Evolutionary conservation across 2,797 vertebrate genomes (phyloP), one percentile per base, ranked within the genome.

Genomic region (Knipowitschia caucasica): DNA sequence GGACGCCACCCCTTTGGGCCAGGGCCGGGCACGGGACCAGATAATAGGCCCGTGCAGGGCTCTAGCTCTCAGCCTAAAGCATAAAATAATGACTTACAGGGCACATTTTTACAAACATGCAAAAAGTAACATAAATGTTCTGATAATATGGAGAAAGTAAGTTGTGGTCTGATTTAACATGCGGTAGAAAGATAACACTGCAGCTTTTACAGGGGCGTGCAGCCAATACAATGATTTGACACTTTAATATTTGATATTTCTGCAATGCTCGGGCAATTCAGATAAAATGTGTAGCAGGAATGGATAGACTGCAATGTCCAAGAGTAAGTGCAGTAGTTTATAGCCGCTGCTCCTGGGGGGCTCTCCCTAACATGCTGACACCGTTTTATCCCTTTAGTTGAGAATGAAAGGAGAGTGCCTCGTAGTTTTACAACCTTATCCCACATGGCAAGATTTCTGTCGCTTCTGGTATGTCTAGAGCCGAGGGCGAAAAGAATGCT

Each of bases 381-480:
- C 80, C 81, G 80, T 88, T 89, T 84, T 85, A 78, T 87, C 77
- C 79, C 80, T 88, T 88, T 88, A 89, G 80, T 76, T 77, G 80
- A 88, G 86, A 86, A 87, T 86, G 80, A 87, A 82, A 83, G 85
- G 80, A 86, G 79, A 86, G 80, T 78, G 80, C 81, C 81, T 85
- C 67, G 69, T 74, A 82, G 78, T 88, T 91, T 90, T 86, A 89
- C 79, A 81, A 86, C 86, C 82, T 78, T 86, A 84, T 87, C 83
- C 78, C 73, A 78, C 85, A 89, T 88, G 89, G 86, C 73, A 34
- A 66, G 62, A 71, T 81, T 83, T 89, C 82, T 86, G 84, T 88
- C 73, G 53, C 79, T 87, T 64, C 69, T 74, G 82, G 81, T 84
- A 83, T 85, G 78, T 83, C 80, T 78, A 65, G 73, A 40, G 84